Evolutionary conservation across 2,888 invertebrate genomes (phyloP), one percentile per base, ranked within the genome.

Genomic region (Eupithecia subfuscata): DNA sequence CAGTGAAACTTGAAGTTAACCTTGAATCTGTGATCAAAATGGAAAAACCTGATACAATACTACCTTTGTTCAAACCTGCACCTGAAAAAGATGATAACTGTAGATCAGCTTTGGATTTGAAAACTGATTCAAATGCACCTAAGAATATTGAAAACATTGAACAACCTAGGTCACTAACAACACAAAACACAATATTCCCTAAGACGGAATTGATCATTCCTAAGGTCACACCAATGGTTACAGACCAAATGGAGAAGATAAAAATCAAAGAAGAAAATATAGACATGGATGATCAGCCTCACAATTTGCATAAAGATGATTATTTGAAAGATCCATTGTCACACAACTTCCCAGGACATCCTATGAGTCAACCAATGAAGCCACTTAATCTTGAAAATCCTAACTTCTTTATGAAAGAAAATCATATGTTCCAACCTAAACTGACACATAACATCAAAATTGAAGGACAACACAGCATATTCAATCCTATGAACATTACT

Each of bases 191-290:
- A 75, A 86, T 92, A 81, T 95, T 91, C 86, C 91, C 95, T 77
- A 96, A 96, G 93, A 95, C 96, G 63, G 96, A 96, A 89, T 92
- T 96, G 78, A 96, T 96, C 79, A 96, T 96, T 84, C 96, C 96
- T 45, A 96, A 96, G 89, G 95, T 96, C 72, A 94, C 95, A 63
- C 94, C 95, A 22, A 95, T 95, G 92, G 93, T 93, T 73, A 92
- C 94, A 80, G 95, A 95, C 77, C 78, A 88, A 67, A 89, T 95
- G 77, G 95, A 95, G 70, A 95, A 94, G 83, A 91, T 95, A 71
- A 95, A 95, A 86, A 95, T 95, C 65, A 95, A 95, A 80, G 95
- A 95, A 82, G 95, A 95, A 88, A 88, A 40, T 40, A 67, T 95
- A 78, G 95, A 95, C 82, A 84, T 88, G 70, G 95, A 95, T 77